Base-by-base conservation (phyloP, 2,888 invertebrate species). In the Ectobius pallidus region DNA sequence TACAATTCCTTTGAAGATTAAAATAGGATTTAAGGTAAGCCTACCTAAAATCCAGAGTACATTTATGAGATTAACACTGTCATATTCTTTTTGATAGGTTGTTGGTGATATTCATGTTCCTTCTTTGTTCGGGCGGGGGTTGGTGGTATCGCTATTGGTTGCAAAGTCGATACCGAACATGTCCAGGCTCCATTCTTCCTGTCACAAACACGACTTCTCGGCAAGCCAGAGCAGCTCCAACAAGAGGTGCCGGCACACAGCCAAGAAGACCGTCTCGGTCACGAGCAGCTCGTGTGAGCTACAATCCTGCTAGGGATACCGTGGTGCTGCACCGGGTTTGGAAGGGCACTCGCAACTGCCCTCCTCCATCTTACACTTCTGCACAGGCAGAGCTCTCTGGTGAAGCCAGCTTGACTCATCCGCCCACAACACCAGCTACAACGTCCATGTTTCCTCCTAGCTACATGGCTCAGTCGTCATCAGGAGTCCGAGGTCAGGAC, bases 71-170 rank as follows among this genome's bases (percentile, higher is more conserved):
- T n/a, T n/a, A n/a, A n/a, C n/a, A 44, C 34, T 34, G 42, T 30
- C 58, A 16, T 49, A 52, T 67, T 67, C 62, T 22, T 34, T 73
- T 52, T 75, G 74, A 14, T 76, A 86, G 86, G 86, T 81, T 87
- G 74, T 80, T 86, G 78, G 83, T 86, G 46, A 83, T 86, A 76
- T 83, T 87, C 76, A 84, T 86, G 81, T 84, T 86, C 78, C 80
- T 86, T 79, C 82, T 86, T 46, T 86, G 86, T 77, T 86, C 86
- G 70, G 86, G 86, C 46, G 86, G 86, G 61, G 85, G 86, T n/a
- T 86, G 86, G 85, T 86, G 86, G 86, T 85, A 86, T 77, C 81
- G 85, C 70, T 84, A 84, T 75, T 84, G 85, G 82, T 78, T 85
- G 30, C 84, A 84, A 77, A 83, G 82, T 30, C 80, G 84, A 72